Conservation (phyloP, 2,888 invertebrate species). For the Drosophila vallismaia region DNA sequence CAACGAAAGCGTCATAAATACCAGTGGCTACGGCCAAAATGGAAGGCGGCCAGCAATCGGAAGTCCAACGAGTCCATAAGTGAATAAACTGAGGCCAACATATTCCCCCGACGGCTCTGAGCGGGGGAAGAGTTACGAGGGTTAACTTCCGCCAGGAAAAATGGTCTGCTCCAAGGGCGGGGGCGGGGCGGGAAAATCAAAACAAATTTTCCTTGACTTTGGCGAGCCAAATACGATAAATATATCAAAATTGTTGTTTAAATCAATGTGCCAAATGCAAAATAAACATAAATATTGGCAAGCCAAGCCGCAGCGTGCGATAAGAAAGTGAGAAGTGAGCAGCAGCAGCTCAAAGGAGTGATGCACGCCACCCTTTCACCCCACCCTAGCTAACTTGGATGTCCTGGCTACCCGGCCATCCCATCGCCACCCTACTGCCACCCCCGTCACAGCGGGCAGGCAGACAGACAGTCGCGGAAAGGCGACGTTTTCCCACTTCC, state of each 20-base stretch:
- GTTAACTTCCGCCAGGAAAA: constrained; percentile 56
- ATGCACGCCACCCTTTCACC: constrained; percentile 4
- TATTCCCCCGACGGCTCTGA: constrained; percentile 19
- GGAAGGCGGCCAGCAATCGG: constrained; percentile 55
- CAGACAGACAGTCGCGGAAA: constrained; percentile 54
- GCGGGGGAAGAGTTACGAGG: constrained; percentile 37
- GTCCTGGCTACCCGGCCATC: background rate
- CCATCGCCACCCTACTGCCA: background rate
- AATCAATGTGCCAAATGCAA: constrained; percentile 72
- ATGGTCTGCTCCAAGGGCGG: constrained; percentile 12
- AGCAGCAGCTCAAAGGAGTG: constrained; percentile 17
- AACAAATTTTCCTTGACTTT: constrained; percentile 60
- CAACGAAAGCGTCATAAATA: constrained; percentile 29
- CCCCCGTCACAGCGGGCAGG: constrained; percentile 28
- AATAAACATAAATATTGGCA: constrained; percentile 67
- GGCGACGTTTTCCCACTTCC: constrained; percentile 56
- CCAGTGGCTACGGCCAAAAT: constrained; percentile 14
- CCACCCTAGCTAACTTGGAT: background rate
- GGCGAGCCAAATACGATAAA: constrained; percentile 62
- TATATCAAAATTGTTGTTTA: constrained; percentile 65
- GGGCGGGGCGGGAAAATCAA: constrained; percentile 15
- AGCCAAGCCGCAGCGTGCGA: constrained; percentile 49
- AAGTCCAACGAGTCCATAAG: constrained; percentile 67
- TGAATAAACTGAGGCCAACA: constrained; percentile 71
- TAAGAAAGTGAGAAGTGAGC: constrained; percentile 40